Percentiles rank a stretch among this genome's conserved stretches.
phyloP scores from a whole-genome alignment of 2,888 invertebrate species.

The Hesperia comma region DNA sequence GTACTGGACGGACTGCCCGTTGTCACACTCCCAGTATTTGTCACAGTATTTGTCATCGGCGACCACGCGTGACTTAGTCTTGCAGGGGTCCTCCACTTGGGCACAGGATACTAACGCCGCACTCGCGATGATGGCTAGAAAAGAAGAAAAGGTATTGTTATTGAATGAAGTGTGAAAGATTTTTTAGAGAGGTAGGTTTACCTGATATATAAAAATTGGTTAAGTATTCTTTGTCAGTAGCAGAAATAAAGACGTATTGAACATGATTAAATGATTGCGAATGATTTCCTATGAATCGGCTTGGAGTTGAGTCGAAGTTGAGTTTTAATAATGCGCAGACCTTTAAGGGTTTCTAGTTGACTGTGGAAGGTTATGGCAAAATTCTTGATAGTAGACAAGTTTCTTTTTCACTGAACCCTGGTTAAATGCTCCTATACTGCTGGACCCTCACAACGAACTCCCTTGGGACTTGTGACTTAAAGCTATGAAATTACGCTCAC shows the following conservation, averaged over 20 bases:
- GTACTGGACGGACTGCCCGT: slow-evolving; percentile 91
- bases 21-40: slow-evolving; percentile 94
- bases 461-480: background rate
- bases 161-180: background rate
- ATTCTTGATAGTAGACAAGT: no score
- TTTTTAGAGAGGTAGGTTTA: no score
- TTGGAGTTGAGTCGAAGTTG: no score
- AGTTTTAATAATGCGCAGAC: no score
- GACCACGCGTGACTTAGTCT: slow-evolving; percentile 89
- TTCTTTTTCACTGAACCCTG: background rate
- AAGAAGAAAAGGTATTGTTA: slow-evolving; percentile 31
- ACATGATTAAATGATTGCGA: no score
- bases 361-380: no score
- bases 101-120: slow-evolving; percentile 58
- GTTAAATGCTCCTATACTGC: background rate
- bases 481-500: background rate
- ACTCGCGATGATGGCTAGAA: slow-evolving; percentile 62
- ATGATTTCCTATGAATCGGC: no score
- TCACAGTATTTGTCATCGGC: slow-evolving; percentile 91
- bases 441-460: background rate
- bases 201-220: no score
- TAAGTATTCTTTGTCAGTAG: no score
- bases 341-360: no score
- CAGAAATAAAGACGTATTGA: no score
- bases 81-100: slow-evolving; percentile 90